Evolutionary conservation across 37 sponge, comb jelly and placozoan genomes (phyloP).

Genomic region (Beroe forskalii): DNA sequence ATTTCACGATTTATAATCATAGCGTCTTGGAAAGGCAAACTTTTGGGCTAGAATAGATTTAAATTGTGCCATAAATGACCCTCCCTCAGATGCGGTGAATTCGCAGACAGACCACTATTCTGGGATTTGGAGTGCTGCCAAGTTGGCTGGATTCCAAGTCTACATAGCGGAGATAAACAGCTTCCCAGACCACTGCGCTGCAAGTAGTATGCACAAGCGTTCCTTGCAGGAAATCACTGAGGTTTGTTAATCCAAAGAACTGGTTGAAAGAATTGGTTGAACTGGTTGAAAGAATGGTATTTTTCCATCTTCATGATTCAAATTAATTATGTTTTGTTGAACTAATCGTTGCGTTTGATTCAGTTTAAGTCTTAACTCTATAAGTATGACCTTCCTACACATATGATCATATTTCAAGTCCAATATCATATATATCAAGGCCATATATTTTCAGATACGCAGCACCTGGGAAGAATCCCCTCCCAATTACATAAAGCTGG

Average conservation of each 20-base stretch:
- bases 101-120: conserved; percentile 77
- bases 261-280: too few species aligned
- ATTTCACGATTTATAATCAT: too few species aligned
- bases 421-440: too few species aligned
- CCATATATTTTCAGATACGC: conserved; percentile 15
- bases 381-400: too few species aligned
- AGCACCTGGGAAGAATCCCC: not conserved
- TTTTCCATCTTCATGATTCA: too few species aligned
- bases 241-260: too few species aligned
- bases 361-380: too few species aligned
- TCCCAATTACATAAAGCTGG: conserved; percentile 6
- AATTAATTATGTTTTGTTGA: too few species aligned
- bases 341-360: too few species aligned
- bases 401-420: too few species aligned
- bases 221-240: conserved; percentile 71
- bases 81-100: conserved; percentile 31
- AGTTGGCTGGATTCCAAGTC: conserved; percentile 84
- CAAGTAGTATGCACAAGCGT: conserved; percentile 74
- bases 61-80: not conserved
- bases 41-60: not conserved
- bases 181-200: conserved; percentile 71
- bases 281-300: too few species aligned
- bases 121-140: conserved; percentile 81
- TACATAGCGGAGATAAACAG: conserved; percentile 81
- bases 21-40: too few species aligned